Evolutionary conservation across 2,888 invertebrate species (phyloP).

Genomic region (Plebejus argus): DNA sequence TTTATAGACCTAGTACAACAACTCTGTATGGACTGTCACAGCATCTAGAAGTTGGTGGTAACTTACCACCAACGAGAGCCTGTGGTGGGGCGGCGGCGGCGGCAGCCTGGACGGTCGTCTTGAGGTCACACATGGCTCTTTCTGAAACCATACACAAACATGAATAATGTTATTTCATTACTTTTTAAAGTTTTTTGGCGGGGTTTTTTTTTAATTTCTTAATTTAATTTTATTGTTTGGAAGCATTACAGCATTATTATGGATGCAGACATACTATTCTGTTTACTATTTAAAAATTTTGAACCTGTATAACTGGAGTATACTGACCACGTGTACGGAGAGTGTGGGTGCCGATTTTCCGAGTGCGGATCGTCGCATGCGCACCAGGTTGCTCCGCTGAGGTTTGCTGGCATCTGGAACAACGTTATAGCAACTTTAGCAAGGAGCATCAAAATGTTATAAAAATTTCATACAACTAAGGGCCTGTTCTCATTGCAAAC

Average conservation of each 20-base stretch:
- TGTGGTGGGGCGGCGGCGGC: conserved; percentile 75
- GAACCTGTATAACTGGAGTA: too few relatives aligned
- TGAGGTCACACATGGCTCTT: conserved; percentile 71
- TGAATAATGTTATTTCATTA: too few relatives aligned
- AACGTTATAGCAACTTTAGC: not conserved
- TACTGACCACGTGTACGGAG: conserved; percentile 86
- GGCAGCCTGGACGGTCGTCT: conserved; percentile 73
- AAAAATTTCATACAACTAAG: too few relatives aligned
- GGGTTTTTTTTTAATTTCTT: too few relatives aligned
- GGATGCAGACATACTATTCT: too few relatives aligned
- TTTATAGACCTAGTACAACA: too few relatives aligned
- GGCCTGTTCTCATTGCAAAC: too few relatives aligned
- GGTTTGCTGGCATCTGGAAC: conserved; percentile 70
- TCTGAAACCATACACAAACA: conserved; percentile 51
- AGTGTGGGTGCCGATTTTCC: conserved; percentile 97
- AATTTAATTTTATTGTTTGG: too few relatives aligned
- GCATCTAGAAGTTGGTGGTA: not conserved
- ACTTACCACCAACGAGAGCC: conserved; percentile 75
- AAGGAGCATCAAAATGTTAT: not conserved
- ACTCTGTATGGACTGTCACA: too few relatives aligned
- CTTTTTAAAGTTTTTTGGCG: too few relatives aligned
- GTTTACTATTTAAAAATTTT: too few relatives aligned
- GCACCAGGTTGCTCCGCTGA: conserved; percentile 85
- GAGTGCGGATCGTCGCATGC: conserved; percentile 92
- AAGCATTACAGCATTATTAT: too few relatives aligned